Base-by-base conservation (phyloP, 2,888 invertebrate species). In the Phorcus lineatus region DNA sequence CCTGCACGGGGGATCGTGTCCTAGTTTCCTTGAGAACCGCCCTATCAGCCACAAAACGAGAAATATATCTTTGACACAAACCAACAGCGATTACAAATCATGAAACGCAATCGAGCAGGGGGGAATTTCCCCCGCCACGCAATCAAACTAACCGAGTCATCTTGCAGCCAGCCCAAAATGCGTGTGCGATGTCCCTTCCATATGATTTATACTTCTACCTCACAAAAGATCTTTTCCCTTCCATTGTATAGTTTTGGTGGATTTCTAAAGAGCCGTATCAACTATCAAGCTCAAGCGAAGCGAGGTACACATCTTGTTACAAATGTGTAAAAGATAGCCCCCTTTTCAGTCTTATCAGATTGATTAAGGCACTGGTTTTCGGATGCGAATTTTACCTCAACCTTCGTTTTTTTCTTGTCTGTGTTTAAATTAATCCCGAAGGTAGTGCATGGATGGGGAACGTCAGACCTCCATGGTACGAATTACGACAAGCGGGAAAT, bases 281-380 rank as follows among this genome's bases (percentile, higher is more conserved):
- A 36, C 31, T 70, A n/a, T 28, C 70, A n/a, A 36, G 6, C 70
- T 70, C n/a, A 70, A 70, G 70, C 19, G 31, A 70, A 40, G 70
- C 70, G 70, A 28, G 19, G 70, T 40, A 40, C 40, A 70, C 70
- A 31, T 70, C 31, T 19, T 40, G 70, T 70, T 70, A 70, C 70
- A 70, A 70, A 70, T 70, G 70, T 19, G 31, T 70, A 36, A 70
- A 70, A 31, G 70, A 70, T 70, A 70, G 70, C 70, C 13, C 67
- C 36, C 70, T 36, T 70, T 40, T 70, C 31, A 36, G 36, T 31
- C 70, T 70, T 70, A 70, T 70, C 70, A 70, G 70, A 70, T 31
- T 40, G 70, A 70, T 70, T 70, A 70, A 19, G 47, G 47, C 13
- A 13, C 47, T 47, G 47, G 47, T 47, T 47, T 47, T 6, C 4